Evolutionary conservation across 2,888 invertebrate genomes (phyloP).

Genomic region (Cephus rjabovi): DNA sequence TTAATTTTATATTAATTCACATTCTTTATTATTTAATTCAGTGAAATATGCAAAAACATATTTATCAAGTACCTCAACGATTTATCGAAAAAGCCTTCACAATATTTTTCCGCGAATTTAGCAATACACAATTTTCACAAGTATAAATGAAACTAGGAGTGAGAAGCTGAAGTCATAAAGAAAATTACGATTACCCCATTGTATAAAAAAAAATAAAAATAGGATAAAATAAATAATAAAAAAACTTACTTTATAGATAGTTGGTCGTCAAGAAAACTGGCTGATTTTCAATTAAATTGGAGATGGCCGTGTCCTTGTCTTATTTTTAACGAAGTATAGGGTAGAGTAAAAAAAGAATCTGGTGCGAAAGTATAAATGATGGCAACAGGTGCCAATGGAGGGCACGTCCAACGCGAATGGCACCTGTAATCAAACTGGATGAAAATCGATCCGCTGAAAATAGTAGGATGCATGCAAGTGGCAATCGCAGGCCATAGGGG

Average conservation of each 20-base stretch:
- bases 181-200: not conserved
- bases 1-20: not conserved
- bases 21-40: not conserved
- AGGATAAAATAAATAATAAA: not conserved
- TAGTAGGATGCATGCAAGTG: conserved; percentile 12
- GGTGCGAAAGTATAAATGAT: not conserved
- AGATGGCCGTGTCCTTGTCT: not conserved
- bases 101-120: not conserved
- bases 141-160: not conserved
- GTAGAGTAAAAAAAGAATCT: not conserved
- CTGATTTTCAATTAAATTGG: not conserved
- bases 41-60: not conserved
- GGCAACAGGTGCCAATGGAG: conserved; percentile 23
- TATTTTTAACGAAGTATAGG: not conserved
- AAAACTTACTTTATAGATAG: not conserved
- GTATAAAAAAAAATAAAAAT: not conserved
- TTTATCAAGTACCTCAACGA: not conserved
- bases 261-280: not conserved
- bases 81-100: not conserved
- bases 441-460: conserved; percentile 40
- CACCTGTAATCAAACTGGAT: conserved; percentile 65
- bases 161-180: not conserved
- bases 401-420: conserved; percentile 49
- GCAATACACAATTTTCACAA: not conserved
- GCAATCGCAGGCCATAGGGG: conserved; percentile 10